Evolutionary conservation across 2,888 invertebrate genomes (phyloP).

Genomic region (Scaptomyza tumidula): DNA sequence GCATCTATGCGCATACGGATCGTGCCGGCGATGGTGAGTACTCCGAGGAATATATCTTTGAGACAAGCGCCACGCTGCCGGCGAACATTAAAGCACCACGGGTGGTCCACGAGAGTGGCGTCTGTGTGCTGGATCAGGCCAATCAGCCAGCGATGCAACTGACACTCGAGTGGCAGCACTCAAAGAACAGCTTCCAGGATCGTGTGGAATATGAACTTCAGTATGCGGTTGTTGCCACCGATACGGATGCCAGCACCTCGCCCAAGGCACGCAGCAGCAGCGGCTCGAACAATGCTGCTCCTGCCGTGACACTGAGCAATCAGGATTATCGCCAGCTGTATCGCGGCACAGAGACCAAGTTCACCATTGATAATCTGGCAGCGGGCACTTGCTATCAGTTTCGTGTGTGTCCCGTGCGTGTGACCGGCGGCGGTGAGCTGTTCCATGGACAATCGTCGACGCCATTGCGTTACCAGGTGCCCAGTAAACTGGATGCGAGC

Average conservation of each 20-base stretch:
- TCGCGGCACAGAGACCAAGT: slow-evolving; percentile 87
- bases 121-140: slow-evolving; percentile 79
- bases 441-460: slow-evolving; percentile 89
- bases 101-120: slow-evolving; percentile 84
- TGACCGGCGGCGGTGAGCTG: slow-evolving; percentile 86
- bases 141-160: slow-evolving; percentile 85
- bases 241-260: slow-evolving; percentile 33
- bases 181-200: slow-evolving; percentile 87
- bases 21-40: slow-evolving; percentile 92
- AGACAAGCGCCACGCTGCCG: slow-evolving; percentile 92
- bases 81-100: slow-evolving; percentile 91
- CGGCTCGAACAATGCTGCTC: slow-evolving; percentile 29
- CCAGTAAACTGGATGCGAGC: slow-evolving; percentile 73
- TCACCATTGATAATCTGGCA: slow-evolving; percentile 89
- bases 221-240: slow-evolving; percentile 85
- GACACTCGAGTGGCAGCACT: slow-evolving; percentile 88
- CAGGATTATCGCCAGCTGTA: slow-evolving; percentile 86
- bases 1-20: slow-evolving; percentile 93
- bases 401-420: slow-evolving; percentile 91
- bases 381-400: slow-evolving; percentile 91
- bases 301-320: slow-evolving; percentile 52
- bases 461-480: slow-evolving; percentile 85
- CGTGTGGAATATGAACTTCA: slow-evolving; percentile 91
- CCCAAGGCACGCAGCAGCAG: slow-evolving; percentile 56
- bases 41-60: slow-evolving; percentile 89